Conservation (phyloP, 2,113 vertebrate genomes). For the Nicator chloris region DNA sequence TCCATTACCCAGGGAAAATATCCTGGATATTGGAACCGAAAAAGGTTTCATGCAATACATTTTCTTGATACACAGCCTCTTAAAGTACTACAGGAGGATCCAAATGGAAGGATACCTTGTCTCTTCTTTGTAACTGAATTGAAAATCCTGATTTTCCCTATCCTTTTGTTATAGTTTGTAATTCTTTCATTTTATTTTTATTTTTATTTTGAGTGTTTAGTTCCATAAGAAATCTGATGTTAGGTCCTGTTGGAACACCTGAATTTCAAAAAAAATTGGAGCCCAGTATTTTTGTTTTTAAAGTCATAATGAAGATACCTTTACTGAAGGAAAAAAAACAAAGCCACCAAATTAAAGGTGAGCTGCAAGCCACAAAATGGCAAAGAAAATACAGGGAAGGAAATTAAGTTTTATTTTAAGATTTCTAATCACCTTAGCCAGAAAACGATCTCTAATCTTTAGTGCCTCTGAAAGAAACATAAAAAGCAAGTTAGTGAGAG, state of each 20-base stretch:
- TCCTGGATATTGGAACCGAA: background rate
- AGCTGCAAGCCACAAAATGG: background rate
- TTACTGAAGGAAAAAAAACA: background rate
- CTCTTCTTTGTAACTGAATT: background rate
- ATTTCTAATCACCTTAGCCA: background rate
- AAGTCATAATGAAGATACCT: background rate
- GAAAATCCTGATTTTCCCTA: background rate
- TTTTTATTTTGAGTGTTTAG: background rate
- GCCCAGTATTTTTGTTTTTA: background rate
- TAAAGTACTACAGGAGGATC: background rate
- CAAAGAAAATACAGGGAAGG: background rate
- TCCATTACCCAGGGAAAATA: background rate
- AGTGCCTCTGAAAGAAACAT: background rate
- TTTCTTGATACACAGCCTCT: background rate
- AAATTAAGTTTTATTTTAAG: background rate
- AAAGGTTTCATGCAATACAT: background rate
- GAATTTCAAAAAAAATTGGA: background rate
- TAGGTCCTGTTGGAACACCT: background rate
- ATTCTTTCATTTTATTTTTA: background rate
- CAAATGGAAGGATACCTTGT: background rate
- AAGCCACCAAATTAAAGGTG: background rate
- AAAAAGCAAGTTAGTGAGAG: background rate
- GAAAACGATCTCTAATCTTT: background rate
- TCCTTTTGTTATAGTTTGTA: background rate
- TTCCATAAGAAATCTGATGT: background rate